Base-by-base conservation (phyloP, 2,888 invertebrate genomes). In the Bellardia bayeri region DNA sequence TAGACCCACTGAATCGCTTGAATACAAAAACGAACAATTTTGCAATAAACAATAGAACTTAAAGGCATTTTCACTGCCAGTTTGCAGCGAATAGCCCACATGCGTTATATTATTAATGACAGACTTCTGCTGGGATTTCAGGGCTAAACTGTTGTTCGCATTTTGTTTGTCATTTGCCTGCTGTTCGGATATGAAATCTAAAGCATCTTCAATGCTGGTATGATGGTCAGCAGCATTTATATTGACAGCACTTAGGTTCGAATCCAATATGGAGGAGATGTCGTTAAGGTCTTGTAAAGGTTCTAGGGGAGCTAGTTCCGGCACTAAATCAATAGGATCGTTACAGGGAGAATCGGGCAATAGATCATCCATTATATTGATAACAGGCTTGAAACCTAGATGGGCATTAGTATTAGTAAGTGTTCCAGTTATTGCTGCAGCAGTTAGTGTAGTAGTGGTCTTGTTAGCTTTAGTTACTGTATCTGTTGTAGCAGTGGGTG, bases 1-100 rank as follows among this genome's bases (percentile, higher is more conserved):
- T 8, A 94, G 89, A 0, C 92, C 91, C 51, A 91, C 89, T 2
- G 92, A 87, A 49, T 92, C 91, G 69, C 91, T 91, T 0, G 92
- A 92, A 69, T 91, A 93, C 1, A 91, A 87, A 87, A 92, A 94
- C 4, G 89, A 89, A 79, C 94, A 94, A 23, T 90, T 89, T 2
- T 90, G 87, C 0, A 91, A 90, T 42, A 90, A 89, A 69, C 94
- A 94, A 76, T 91, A 91, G 81, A 92, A 94, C 23, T 91, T 91
- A 5, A 90, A 64, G 2, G 58, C 42, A 56, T 78, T 85, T 33
- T 87, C 85, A 8, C 88, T 86, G 0, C 37, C 78, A 1, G 66
- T 69, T n/a, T 72, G 76, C 30, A 87, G 56, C 2, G 90, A 90
- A 78, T 89, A 92, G 2, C 91, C 93, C 3, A 93, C 88, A 90